Percentiles rank a stretch among this genome's conserved stretches.
phyloP scores from a whole-genome alignment of 2,888 invertebrate species.

The Meteorus cinctellus region DNA sequence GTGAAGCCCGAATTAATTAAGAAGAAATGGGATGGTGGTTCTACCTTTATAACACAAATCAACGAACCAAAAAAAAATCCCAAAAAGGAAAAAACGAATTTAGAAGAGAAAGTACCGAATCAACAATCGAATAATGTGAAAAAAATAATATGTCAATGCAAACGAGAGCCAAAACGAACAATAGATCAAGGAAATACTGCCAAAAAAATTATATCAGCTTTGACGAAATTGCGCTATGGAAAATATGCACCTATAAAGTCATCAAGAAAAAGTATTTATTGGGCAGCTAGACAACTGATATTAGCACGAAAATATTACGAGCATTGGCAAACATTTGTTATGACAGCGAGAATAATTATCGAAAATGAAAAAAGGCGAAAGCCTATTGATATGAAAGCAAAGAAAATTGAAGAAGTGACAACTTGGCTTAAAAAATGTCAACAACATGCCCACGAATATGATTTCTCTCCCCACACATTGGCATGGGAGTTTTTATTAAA shows the following conservation, averaged over 20 bases:
- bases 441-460: constrained; percentile 71
- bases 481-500: constrained; percentile 75
- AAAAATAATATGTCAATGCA: background rate
- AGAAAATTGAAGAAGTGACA: constrained; percentile 65
- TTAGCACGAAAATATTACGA: constrained; percentile 55
- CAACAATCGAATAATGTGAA: background rate
- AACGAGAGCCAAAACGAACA: background rate
- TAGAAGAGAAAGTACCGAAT: background rate
- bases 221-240: constrained; percentile 43
- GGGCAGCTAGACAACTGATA: constrained; percentile 49
- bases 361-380: constrained; percentile 48
- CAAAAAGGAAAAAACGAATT: background rate
- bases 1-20: background rate
- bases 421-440: constrained; percentile 72
- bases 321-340: constrained; percentile 56
- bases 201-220: constrained; percentile 46
- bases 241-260: constrained; percentile 24
- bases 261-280: constrained; percentile 19
- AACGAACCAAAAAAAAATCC: background rate
- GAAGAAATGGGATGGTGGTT: constrained; percentile 26
- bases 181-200: constrained; percentile 33
- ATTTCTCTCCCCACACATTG: constrained; percentile 71
- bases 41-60: constrained; percentile 14
- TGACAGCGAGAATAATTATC: constrained; percentile 47
- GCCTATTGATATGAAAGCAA: constrained; percentile 62